phyloP scores from a whole-genome alignment of 2,113 vertebrate species.

The Eolophus roseicapilla region DNA sequence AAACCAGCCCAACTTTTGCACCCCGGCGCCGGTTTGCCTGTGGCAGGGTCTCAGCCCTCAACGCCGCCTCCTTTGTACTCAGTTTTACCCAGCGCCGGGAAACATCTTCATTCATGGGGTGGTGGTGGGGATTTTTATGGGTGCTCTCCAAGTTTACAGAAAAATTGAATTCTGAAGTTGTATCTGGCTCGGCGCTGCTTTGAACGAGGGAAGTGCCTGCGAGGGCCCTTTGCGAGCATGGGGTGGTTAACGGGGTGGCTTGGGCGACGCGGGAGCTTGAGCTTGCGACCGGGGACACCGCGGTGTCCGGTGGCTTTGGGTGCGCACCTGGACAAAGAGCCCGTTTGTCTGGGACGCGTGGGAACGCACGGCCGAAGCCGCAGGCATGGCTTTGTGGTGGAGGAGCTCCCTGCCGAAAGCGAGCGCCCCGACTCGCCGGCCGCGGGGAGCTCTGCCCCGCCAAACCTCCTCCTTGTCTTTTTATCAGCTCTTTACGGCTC shows the following conservation, averaged over 20 bases:
- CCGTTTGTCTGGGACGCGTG: background rate
- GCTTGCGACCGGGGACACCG: background rate
- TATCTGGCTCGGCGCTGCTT: background rate
- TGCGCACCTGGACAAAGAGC: background rate
- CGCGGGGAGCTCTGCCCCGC: background rate
- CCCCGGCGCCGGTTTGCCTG: background rate
- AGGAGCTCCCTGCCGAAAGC: background rate
- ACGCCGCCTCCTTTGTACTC: background rate
- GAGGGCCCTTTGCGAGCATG: background rate
- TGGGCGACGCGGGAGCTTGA: rapidly evolving
- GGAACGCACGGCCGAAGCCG: background rate
- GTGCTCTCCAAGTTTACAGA: rapidly evolving
- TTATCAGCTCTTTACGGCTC: background rate
- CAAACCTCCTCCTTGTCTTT: background rate
- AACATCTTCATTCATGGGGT: background rate
- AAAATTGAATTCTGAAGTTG: background rate
- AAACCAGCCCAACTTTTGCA: background rate
- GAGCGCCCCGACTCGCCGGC: rapidly evolving
- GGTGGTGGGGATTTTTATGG: background rate
- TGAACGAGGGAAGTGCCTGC: background rate
- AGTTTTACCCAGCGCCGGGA: background rate
- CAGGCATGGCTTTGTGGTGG: background rate
- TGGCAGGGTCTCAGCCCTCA: background rate
- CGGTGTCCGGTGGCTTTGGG: background rate
- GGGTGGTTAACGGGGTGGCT: rapidly evolving